Percentiles rank a stretch among this genome's conserved stretches.
These are phyloP conservation scores for Paracanthobrama guichenoti DNA, from an alignment of 2,113 vertebrate genomes.

Conservation along the genomic window DNA sequence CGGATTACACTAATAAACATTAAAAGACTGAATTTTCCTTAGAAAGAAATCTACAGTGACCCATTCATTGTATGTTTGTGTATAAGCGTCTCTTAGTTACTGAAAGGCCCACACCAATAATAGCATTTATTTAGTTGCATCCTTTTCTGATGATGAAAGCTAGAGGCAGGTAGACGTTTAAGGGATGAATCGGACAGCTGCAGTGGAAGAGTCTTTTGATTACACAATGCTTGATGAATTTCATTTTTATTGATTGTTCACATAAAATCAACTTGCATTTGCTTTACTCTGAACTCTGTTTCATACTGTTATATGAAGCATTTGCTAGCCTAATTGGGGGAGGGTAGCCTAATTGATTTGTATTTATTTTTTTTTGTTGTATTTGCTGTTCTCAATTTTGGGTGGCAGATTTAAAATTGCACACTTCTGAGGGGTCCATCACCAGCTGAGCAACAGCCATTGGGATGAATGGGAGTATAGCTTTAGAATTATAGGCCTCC, in stretches of 20 bases:
- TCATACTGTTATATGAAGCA: slow-evolving; percentile 61
- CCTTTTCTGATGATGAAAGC: slow-evolving; percentile 23
- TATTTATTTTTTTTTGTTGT: not conserved
- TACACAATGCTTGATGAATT: slow-evolving; percentile 32
- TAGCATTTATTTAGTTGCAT: slow-evolving; percentile 28
- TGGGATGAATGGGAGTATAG: slow-evolving; percentile 8
- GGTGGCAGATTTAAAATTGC: not conserved
- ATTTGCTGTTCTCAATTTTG: not conserved
- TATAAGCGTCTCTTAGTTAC: not conserved
- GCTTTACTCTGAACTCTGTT: slow-evolving; percentile 69
- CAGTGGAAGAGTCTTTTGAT: slow-evolving; percentile 17
- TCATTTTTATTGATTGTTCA: slow-evolving; percentile 58
- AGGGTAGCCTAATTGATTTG: not conserved
- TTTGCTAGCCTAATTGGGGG: too few species aligned
- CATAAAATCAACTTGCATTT: slow-evolving; percentile 62
- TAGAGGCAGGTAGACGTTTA: slow-evolving; percentile 4
- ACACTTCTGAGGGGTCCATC: not conserved
- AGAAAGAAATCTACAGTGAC: not conserved
- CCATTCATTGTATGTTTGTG: not conserved
- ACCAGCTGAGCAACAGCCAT: not conserved
- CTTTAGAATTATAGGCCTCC: slow-evolving; percentile 27
- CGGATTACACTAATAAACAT: not conserved
- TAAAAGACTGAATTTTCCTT: not conserved
- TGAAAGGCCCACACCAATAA: slow-evolving; percentile 26
- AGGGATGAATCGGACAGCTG: slow-evolving; percentile 25